Evolutionary conservation across 2,888 invertebrate species (phyloP), one percentile per base, ranked within the genome.

Genomic region (Shargacucullia verbasci): DNA sequence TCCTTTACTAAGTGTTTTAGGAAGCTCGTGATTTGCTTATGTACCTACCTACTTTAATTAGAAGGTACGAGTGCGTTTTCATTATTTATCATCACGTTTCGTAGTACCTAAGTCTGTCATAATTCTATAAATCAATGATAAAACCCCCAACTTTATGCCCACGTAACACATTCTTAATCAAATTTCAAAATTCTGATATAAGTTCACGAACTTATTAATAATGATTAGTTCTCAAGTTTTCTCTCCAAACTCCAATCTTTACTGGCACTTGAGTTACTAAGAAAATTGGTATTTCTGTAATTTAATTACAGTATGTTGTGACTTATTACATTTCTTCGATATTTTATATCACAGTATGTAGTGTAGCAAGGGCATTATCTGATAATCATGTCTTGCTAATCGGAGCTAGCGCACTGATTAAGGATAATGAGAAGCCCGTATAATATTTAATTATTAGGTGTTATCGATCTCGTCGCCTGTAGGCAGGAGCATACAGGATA

Each of bases 131-230:
- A 20, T 20, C 2, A 20, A 20, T 20, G 20, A 4, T 20, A 20
- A 20, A 20, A 20, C 4, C 20, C 2, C 20, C 2, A 20, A 20
- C 20, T 20, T 20, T 20, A 20, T n/a, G n/a, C 20, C 20, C 20
- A 20, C 20, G 20, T 20, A 20, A 20, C 20, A 20, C 4, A 20
- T 20, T 20, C 20, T 20, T 20, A 20, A 20, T 20, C 20, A 20
- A 3, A 20, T 20, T 20, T 4, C 20, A 20, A 20, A 20, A 20
- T 20, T 20, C 20, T 20, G 20, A 20, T 20, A 20, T 55, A 52
- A 70, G 43, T 56, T 60, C 20, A 31, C 8, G 10, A 72, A 49
- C 50, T 64, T 70, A 64, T 57, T 63, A 63, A 57, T 70, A 67
- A 57, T 52, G 50, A 57, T 61, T 56, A 56, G 43, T 39, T 35